Base-by-base conservation (phyloP, 2,113 vertebrate species). In the Scomber colias region DNA sequence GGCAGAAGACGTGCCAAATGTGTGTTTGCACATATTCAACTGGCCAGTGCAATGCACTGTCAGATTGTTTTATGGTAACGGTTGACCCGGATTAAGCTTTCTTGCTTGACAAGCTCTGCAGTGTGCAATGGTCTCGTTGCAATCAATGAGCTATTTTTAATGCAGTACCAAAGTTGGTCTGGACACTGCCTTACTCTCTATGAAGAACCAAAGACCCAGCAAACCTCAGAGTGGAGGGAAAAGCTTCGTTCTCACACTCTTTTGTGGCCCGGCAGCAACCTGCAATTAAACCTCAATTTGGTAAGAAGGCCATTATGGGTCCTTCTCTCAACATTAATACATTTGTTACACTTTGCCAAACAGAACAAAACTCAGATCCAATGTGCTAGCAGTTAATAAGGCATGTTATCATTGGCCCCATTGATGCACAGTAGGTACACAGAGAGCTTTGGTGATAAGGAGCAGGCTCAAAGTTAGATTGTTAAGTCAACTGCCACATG, bases 351-450 rank as follows among this genome's bases (percentile, higher is more conserved):
- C 68, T 48, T 75, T 62, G 75, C 84, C 88, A 92, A 92, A 83
- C 31, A 71, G 81, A 87, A 88, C 84, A 92, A 79, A 90, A 72
- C 46, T 59, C 63, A 54, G 55, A 71, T 77, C 67, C 44, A 81
- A 53, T 71, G 55, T 82, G 81, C 80, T 64, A 78, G 79, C 77
- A 75, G 40, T 92, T 91, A 79, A 89, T 77, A 76, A 45, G 40
- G 60, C 70, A 73, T 90, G 89, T 89, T 92, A 86, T 91, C 61
- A 69, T 92, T 93, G 89, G 92, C 84, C 24, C 46, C 19, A 35
- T 31, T 64, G 31, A 74, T 27, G 30, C 57, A 68, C 49, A 56
- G 57, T 72, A 83, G 24, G 24, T 35, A 73, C 68, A 62, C 54
- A 81, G 55, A 73, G 68, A 77, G 35, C 10, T 61, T 61, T 9